Base-by-base conservation (phyloP, 2,113 vertebrate genomes). In the Girardinichthys multiradiatus region DNA sequence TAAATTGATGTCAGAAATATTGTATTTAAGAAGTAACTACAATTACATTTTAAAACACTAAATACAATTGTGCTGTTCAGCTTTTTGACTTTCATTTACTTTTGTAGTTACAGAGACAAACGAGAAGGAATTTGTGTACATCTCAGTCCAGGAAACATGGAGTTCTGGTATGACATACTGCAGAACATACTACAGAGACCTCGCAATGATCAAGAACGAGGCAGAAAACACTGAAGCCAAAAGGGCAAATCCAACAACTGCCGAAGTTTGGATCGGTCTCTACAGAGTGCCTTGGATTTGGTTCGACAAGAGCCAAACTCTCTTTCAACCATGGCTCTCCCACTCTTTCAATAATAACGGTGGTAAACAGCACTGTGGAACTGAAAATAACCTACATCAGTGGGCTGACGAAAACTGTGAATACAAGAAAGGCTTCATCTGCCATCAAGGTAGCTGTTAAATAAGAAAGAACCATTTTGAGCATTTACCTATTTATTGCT, bases 321-420 rank as follows among this genome's bases (percentile, higher is more conserved):
- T 70, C 37, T 81, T 83, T 28, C 68, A 0, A 31, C 2, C 1
- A 30, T 74, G 68, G 60, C 0, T 0, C 37, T 1, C 51, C 33
- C 10, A 0, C 3, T n/a, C 19, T 27, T 27, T 60, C 11, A 12
- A 75, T 3, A 70, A 73, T 31, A 0, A 0, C 4, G 0, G 0
- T 0, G 9, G 11, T 7, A 8, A 28, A 0, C 26, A 75, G 39
- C 4, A 8, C 31, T 87, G 82, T 68, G 26, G 0, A 0, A 0
- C 0, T 0, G 39, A 68, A 63, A 19, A 12, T 21, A 0, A 0
- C 0, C 0, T 0, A 0, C 62, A 81, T 8, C 0, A 5, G 26
- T 87, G 79, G 69, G 9, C 21, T 1, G 70, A 81, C 1, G 0
- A 0, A 0, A 0, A 0, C 0, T 84, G 78, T 45, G 0, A 0